Percentiles rank a stretch among this genome's conserved stretches.
Conservation (phyloP, 2,113 vertebrate species). For the Clarias macrocephalus region DNA sequence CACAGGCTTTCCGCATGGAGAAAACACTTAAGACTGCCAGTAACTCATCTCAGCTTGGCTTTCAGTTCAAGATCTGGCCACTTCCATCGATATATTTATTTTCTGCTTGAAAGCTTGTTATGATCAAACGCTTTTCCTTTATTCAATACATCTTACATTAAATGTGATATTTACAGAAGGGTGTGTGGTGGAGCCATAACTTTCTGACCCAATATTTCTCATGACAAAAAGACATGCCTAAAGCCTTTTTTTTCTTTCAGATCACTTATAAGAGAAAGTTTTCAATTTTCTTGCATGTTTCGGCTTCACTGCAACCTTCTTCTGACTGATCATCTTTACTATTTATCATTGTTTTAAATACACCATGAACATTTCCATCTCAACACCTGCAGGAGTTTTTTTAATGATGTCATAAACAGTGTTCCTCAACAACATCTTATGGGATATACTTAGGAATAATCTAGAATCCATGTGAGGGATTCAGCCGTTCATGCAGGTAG, state of each 20-base stretch:
- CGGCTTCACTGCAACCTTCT: background rate
- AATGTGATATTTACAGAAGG: slow-evolving; percentile 13
- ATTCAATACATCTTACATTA: slow-evolving; percentile 15
- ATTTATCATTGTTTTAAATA: too few species aligned
- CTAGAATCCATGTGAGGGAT: background rate
- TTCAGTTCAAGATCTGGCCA: slow-evolving; percentile 11
- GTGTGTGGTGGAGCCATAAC: slow-evolving; percentile 19
- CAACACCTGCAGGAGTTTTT: background rate
- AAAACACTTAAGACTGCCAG: slow-evolving; percentile 63
- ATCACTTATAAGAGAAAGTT: background rate
- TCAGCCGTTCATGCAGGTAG: background rate
- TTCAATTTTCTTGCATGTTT: background rate
- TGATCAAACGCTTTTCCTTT: slow-evolving; percentile 16
- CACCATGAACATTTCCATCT: background rate
- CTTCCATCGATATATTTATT: slow-evolving; percentile 29
- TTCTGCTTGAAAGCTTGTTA: slow-evolving; percentile 16
- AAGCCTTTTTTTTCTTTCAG: background rate
- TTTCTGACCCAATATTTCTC: slow-evolving; percentile 14
- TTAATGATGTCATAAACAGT: background rate
- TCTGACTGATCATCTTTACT: background rate
- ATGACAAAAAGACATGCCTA: slow-evolving; percentile 10
- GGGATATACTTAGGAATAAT: background rate
- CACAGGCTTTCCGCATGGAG: slow-evolving; percentile 42
- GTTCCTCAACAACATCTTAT: background rate
- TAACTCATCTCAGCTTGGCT: slow-evolving; percentile 65